Evolutionary conservation across 2,888 invertebrate genomes (phyloP), one percentile per base, ranked within the genome.

Genomic region (Epinotia demarniana): DNA sequence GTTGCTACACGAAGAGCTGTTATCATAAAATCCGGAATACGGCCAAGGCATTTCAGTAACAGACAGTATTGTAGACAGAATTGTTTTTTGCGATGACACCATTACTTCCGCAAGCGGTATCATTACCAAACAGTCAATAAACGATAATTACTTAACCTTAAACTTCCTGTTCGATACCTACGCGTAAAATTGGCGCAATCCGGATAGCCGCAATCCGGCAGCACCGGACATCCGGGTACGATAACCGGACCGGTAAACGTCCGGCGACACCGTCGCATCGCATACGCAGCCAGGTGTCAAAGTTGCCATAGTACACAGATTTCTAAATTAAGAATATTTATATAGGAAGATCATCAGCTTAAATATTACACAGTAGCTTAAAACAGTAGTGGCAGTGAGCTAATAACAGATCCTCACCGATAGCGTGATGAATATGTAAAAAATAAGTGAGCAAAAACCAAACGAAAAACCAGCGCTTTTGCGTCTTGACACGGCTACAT

Each of bases 151-250:
- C 70, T 62, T 61, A 71, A 53, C 63, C 74, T 70, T 49, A 58
- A 64, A 70, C 58, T 75, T 75, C 75, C 70, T 75, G 70, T 33
- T 55, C 64, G 49, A 64, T 64, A 66, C 55, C n/a, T n/a, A n/a
- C n/a, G 53, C 55, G 67, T 67, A 16, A 57, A 19, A 19, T 66
- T 66, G 33, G 18, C 55, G 19, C 57, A 67, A 57, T 57, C 55
- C 57, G 55, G 67, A 55, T 55, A 23, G 66, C 33, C 33, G 33
- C 57, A 6, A 60, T 18, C 66, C 13, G 12, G 27, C 49, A 13
- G 12, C 55, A 43, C 39, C 62, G n/a, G 62, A 60, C n/a, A n/a
- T 27, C 60, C 69, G 69, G 60, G 13, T 18, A 13, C 13, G 60
- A 33, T 60, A 27, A 60, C 23, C 18, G 64, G 70, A 64, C 63